Conservation (phyloP, 2,113 vertebrate genomes). For the Mungos mungo region DNA sequence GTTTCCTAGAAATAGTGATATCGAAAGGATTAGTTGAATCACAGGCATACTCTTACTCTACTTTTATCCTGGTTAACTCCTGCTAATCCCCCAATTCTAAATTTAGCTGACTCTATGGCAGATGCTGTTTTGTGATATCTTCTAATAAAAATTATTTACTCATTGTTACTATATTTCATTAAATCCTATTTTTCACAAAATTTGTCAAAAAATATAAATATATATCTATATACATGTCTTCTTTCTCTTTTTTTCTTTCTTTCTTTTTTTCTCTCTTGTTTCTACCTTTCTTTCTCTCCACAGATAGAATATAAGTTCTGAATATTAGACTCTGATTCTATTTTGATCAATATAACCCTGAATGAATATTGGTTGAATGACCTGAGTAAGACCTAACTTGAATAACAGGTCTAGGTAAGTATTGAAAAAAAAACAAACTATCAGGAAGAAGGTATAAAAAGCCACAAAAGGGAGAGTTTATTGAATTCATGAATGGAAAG, state of each 20-base stretch:
- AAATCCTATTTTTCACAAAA: not conserved
- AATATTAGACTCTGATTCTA: not conserved
- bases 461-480: not conserved
- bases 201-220: not conserved
- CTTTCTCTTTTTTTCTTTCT: no score
- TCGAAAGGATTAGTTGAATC: conserved; percentile 19
- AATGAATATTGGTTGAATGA: not conserved
- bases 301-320: not conserved
- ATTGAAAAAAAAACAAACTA: conserved; percentile 7
- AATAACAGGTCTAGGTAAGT: not conserved
- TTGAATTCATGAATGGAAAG: not conserved
- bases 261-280: not conserved
- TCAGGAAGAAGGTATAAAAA: not conserved
- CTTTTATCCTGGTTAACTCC: not conserved
- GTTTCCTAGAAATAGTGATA: not conserved
- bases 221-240: not conserved
- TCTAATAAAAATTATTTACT: not conserved
- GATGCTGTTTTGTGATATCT: not conserved
- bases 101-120: not conserved
- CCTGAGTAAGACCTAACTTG: not conserved
- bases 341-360: not conserved
- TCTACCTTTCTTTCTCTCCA: not conserved
- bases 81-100: not conserved
- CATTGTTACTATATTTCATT: not conserved
- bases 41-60: not conserved